Conservation (phyloP, 2,797 vertebrate species). For the Intellagama lesueurii region DNA sequence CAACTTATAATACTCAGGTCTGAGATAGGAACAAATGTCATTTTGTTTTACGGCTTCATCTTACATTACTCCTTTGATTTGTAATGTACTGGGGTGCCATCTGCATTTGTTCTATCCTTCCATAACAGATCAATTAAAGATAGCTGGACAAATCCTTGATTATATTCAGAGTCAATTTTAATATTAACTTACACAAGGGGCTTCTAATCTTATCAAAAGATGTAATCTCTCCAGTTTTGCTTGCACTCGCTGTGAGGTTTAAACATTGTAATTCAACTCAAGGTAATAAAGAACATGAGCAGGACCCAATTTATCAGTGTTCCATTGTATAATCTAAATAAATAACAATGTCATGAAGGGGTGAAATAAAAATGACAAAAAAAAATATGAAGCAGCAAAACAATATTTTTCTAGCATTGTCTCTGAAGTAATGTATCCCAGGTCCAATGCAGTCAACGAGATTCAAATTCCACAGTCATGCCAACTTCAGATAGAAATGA, state of each 20-base stretch:
- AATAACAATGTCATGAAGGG: constrained; percentile 65
- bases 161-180: constrained; percentile 74
- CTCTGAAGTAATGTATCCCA: constrained; percentile 52
- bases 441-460: constrained; percentile 18
- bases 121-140: constrained; percentile 76
- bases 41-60: constrained; percentile 56
- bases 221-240: constrained; percentile 69
- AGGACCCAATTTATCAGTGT: constrained; percentile 53
- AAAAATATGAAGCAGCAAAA: constrained; percentile 44
- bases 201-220: constrained; percentile 68
- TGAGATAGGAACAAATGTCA: constrained; percentile 50
- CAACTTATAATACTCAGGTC: constrained; percentile 33
- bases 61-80: constrained; percentile 62
- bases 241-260: constrained; percentile 60
- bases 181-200: constrained; percentile 65
- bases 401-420: constrained; percentile 34
- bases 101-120: constrained; percentile 62
- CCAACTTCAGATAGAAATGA: constrained; percentile 24
- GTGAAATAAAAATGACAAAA: constrained; percentile 52
- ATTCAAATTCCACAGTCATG: constrained; percentile 46
- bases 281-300: constrained; percentile 54
- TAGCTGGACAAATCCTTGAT: constrained; percentile 72
- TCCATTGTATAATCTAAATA: constrained; percentile 63
- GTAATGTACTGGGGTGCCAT: constrained; percentile 53
- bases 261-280: constrained; percentile 65